Conservation (phyloP, 2,888 invertebrate genomes). For the Osmoderma eremita region DNA sequence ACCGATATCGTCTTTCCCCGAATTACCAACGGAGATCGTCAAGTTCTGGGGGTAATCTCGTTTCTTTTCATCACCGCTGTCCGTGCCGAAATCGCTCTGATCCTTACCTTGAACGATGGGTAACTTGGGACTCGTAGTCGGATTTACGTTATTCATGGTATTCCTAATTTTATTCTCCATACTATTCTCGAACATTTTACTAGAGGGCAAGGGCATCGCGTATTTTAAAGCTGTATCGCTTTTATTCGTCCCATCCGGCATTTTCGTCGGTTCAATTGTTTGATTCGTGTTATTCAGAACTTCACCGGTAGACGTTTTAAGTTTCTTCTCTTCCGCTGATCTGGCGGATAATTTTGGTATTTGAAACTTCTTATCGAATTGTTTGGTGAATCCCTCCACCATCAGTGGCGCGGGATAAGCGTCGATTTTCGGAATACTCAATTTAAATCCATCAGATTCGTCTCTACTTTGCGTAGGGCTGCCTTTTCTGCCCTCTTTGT, state of each 20-base stretch:
- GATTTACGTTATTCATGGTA: conserved; percentile 53
- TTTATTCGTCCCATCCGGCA: conserved; percentile 58
- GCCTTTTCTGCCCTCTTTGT: conserved; percentile 71
- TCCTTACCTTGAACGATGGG: conserved; percentile 44
- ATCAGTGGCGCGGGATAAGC: conserved; percentile 72
- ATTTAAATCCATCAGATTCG: conserved; percentile 72
- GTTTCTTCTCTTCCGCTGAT: conserved; percentile 56
- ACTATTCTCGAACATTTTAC: conserved; percentile 58
- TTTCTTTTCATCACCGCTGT: conserved; percentile 55
- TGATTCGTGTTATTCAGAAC: conserved; percentile 55
- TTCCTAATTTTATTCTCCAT: conserved; percentile 59
- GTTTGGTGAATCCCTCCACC: conserved; percentile 81
- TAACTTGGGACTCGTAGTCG: conserved; percentile 26
- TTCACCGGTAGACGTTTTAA: conserved; percentile 59
- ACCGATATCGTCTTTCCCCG: conserved; percentile 53
- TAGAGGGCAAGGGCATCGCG: conserved; percentile 55
- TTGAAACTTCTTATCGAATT: conserved; percentile 85
- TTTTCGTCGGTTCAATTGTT: conserved; percentile 56
- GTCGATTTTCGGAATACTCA: conserved; percentile 64
- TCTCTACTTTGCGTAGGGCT: conserved; percentile 74
- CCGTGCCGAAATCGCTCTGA: conserved; percentile 37
- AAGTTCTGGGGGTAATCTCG: conserved; percentile 53
- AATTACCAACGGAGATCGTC: conserved; percentile 47
- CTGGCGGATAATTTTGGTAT: conserved; percentile 82
- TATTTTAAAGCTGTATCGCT: conserved; percentile 56